Percentiles rank a stretch among this genome's conserved stretches.
phyloP scores from a whole-genome alignment of 2,888 invertebrate genomes.

The Philonicus albiceps region DNA sequence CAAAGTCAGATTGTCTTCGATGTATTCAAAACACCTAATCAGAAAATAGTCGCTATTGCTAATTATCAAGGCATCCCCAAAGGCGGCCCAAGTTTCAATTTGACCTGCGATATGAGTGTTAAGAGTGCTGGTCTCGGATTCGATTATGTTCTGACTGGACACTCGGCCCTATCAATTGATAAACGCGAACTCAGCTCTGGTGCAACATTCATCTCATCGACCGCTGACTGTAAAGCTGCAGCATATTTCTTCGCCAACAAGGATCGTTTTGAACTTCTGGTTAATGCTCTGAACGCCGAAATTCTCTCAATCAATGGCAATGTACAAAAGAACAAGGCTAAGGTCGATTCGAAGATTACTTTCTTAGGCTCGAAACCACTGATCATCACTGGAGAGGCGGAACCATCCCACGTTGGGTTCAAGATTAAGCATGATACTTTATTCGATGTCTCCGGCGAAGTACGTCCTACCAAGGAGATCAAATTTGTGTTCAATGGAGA shows the following conservation, averaged over 20 bases:
- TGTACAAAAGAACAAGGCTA: constrained; percentile 52
- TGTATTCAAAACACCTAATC: constrained; percentile 68
- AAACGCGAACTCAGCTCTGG: constrained; percentile 56
- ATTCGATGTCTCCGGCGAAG: constrained; percentile 54
- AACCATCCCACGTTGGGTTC: constrained; percentile 51
- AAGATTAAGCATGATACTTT: constrained; percentile 53
- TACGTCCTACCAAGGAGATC: constrained; percentile 57
- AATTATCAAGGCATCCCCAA: constrained; percentile 28
- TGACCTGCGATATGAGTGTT: constrained; percentile 60
- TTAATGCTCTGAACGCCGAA: constrained; percentile 55
- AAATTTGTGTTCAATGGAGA: constrained; percentile 53
- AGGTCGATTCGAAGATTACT: constrained; percentile 54
- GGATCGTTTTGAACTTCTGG: constrained; percentile 55
- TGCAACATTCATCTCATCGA: constrained; percentile 57
- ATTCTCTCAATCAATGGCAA: constrained; percentile 53
- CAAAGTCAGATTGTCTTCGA: constrained; percentile 66
- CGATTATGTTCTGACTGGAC: constrained; percentile 54
- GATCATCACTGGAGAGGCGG: constrained; percentile 53
- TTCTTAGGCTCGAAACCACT: constrained; percentile 54
- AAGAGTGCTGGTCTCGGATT: constrained; percentile 64
- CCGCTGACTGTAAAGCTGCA: constrained; percentile 57
- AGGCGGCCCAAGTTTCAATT: constrained; percentile 60
- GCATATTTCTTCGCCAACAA: constrained; percentile 56
- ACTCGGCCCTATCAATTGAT: constrained; percentile 55
- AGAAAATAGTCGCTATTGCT: constrained; percentile 63